Conservation (phyloP, 1,140 invertebrate species). For the Steinernema khuongi region DNA sequence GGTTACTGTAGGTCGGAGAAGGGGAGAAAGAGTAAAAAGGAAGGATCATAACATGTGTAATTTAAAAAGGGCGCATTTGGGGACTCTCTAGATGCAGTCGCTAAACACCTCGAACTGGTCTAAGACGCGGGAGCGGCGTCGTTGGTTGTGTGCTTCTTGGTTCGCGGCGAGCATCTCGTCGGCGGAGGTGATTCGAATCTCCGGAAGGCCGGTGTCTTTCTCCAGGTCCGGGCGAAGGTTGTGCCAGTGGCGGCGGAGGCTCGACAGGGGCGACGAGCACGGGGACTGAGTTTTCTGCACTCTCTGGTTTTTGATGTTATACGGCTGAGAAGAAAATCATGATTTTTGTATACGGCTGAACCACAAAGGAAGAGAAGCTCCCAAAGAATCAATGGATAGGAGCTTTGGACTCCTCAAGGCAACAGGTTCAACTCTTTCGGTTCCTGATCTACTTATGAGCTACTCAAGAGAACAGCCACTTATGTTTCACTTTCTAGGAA, state of each 20-base stretch:
- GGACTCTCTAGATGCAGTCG: neutral
- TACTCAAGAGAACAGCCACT: too few species aligned
- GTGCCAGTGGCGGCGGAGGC: constrained; percentile 4
- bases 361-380: too few species aligned
- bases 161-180: neutral
- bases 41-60: neutral
- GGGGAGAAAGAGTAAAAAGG: neutral
- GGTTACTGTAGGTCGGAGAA: neutral
- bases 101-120: constrained; percentile 23
- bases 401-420: too few species aligned
- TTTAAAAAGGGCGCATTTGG: constrained; percentile 19
- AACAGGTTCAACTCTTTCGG: too few species aligned
- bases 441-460: too few species aligned
- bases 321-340: too few species aligned
- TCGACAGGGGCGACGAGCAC: neutral
- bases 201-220: too few species aligned
- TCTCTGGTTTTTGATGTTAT: too few species aligned
- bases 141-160: neutral
- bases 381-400: too few species aligned
- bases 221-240: neutral
- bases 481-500: too few species aligned
- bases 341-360: too few species aligned
- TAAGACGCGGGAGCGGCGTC: constrained; percentile 3
- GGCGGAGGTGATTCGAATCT: neutral
- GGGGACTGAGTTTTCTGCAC: neutral